phyloP scores from a whole-genome alignment of 2,888 invertebrate genomes.

The Sinodicranocentrus sp. region DNA sequence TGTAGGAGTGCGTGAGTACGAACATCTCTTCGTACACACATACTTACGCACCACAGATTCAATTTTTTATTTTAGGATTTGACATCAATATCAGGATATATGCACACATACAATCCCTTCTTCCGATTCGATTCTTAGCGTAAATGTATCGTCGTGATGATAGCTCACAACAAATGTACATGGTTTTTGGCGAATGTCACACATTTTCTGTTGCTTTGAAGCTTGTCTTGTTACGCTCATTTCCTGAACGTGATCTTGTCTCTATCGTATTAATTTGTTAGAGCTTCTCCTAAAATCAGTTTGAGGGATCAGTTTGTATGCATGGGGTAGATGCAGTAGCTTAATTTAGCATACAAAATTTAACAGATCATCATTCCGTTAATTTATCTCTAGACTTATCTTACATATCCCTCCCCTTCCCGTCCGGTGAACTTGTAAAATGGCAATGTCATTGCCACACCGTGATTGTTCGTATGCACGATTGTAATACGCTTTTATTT shows the following conservation, averaged over 20 bases:
- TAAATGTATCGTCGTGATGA: constrained; percentile 8
- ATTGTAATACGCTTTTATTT: no score
- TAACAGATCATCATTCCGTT: constrained; percentile 51
- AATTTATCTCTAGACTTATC: constrained; percentile 10
- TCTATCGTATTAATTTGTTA: no score
- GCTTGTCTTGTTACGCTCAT: no score
- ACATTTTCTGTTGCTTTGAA: not conserved
- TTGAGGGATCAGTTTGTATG: no score
- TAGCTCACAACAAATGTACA: no score
- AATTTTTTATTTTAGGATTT: constrained; percentile 21
- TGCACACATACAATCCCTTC: not conserved
- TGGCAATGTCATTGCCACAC: constrained; percentile 49
- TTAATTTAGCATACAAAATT: no score
- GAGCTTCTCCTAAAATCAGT: no score
- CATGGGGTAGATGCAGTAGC: no score
- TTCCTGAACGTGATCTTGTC: no score
- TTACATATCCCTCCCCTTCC: not conserved
- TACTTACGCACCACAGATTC: not conserved
- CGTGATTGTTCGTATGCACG: constrained; percentile 25
- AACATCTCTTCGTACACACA: not conserved
- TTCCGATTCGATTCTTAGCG: not conserved
- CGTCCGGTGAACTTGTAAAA: not conserved
- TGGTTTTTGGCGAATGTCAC: not conserved
- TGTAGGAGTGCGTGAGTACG: not conserved
- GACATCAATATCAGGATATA: constrained; percentile 3